phyloP scores from a whole-genome alignment of 1,140 invertebrate species.

The Eupristina koningsbergeri region DNA sequence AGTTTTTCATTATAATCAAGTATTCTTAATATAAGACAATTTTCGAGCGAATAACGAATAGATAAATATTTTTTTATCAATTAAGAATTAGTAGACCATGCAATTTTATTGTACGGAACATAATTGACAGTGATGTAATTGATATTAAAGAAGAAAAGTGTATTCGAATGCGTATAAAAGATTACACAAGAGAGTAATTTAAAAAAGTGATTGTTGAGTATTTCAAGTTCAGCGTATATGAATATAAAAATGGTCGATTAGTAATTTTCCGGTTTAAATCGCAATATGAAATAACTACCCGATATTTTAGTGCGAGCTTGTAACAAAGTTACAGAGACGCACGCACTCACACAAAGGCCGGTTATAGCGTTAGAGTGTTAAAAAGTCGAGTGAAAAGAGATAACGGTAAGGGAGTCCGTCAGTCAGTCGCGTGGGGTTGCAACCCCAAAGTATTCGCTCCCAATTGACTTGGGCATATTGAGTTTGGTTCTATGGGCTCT shows the following conservation, averaged over 20 bases:
- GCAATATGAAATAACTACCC: constrained; percentile 26
- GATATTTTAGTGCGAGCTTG: constrained; percentile 22
- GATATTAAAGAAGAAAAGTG: too few relatives aligned
- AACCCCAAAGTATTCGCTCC: constrained; percentile 62
- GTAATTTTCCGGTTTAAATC: constrained; percentile 17
- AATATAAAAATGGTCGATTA: constrained; percentile 1
- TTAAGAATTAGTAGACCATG: too few relatives aligned
- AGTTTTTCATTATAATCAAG: too few relatives aligned
- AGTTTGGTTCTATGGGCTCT: constrained; percentile 69
- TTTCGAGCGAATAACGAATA: too few relatives aligned
- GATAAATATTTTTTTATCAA: too few relatives aligned
- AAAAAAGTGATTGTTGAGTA: not conserved
- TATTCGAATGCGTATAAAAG: too few relatives aligned
- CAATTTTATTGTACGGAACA: too few relatives aligned
- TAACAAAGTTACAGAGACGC: constrained; percentile 40
- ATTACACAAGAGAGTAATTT: not conserved
- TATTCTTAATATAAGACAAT: too few relatives aligned
- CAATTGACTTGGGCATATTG: constrained; percentile 71
- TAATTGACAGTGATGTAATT: too few relatives aligned
- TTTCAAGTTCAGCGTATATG: not conserved
- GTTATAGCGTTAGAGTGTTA: constrained; percentile 43
- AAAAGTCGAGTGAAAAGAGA: constrained; percentile 52
- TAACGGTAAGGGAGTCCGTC: constrained; percentile 51
- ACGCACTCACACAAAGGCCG: not conserved
- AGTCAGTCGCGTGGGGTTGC: constrained; percentile 39